Percentiles rank a stretch among this genome's conserved stretches.
These are phyloP conservation scores for Nebria ingens DNA, from an alignment of 1,140 invertebrate genomes.

Conservation along the genomic window DNA sequence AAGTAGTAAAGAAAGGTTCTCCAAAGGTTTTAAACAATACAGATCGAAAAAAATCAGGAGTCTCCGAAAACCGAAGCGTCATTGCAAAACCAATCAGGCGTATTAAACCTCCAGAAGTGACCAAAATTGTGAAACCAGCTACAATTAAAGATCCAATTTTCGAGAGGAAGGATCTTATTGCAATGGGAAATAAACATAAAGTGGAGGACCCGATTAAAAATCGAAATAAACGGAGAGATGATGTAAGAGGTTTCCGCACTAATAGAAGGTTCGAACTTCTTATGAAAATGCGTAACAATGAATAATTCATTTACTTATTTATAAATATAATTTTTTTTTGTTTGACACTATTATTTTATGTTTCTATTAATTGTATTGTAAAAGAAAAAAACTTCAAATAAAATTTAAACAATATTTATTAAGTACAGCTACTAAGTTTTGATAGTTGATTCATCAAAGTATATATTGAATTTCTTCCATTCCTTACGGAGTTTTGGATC, in stretches of 20 bases:
- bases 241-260: constrained; percentile 1
- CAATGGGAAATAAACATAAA: neutral
- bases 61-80: too few relatives aligned
- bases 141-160: neutral
- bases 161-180: neutral
- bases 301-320: neutral
- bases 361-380: neutral
- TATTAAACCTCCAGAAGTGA: neutral
- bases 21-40: neutral
- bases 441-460: constrained; percentile 71
- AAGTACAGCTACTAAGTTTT: constrained; percentile 29
- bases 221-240: neutral
- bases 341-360: neutral
- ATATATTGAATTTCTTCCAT: constrained; percentile 69
- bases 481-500: constrained; percentile 53
- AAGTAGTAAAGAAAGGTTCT: neutral
- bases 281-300: constrained; percentile 4
- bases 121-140: neutral
- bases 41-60: neutral
- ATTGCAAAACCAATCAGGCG: neutral
- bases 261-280: constrained; percentile 10
- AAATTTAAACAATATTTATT: neutral
- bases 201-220: neutral
- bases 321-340: neutral
- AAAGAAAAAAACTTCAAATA: neutral